A percentile compares a stretch with the other conserved stretches of the same genome.
phyloP scores from a whole-genome alignment of 2,888 invertebrate species.

The Germaria angustata region DNA sequence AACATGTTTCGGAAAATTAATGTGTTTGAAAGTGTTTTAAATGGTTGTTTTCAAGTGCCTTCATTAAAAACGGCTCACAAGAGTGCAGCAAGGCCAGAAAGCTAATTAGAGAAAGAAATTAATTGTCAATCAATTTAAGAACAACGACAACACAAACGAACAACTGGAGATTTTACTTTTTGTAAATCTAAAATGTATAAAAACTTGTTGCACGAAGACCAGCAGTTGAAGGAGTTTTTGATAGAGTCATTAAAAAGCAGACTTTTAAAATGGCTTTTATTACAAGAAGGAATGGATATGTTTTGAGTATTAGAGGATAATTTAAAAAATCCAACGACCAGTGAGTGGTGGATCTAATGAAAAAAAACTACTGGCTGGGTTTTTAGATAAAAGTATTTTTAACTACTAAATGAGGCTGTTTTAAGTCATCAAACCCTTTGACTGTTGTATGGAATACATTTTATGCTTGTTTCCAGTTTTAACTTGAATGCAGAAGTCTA shows the following conservation, averaged over 20 bases:
- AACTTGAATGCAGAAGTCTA: too few species aligned
- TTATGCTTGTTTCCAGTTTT: too few species aligned
- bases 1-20: neutral
- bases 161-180: neutral
- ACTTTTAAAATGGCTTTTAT: neutral
- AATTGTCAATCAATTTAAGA: slow-evolving; percentile 50
- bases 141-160: neutral
- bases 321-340: neutral
- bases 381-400: too few species aligned
- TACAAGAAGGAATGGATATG: slow-evolving; percentile 7
- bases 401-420: too few species aligned
- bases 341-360: neutral
- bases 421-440: too few species aligned
- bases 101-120: slow-evolving; percentile 30
- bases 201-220: neutral
- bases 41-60: neutral
- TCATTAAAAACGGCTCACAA: neutral
- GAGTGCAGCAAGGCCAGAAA: neutral
- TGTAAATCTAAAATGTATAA: neutral
- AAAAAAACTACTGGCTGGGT: too few species aligned
- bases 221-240: neutral
- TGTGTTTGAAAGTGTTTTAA: slow-evolving; percentile 17
- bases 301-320: neutral
- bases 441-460: too few species aligned
- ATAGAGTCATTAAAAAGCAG: slow-evolving; percentile 2